Base-by-base conservation (phyloP, 2,797 vertebrate genomes). In the Hypotaenidia okinawae region DNA sequence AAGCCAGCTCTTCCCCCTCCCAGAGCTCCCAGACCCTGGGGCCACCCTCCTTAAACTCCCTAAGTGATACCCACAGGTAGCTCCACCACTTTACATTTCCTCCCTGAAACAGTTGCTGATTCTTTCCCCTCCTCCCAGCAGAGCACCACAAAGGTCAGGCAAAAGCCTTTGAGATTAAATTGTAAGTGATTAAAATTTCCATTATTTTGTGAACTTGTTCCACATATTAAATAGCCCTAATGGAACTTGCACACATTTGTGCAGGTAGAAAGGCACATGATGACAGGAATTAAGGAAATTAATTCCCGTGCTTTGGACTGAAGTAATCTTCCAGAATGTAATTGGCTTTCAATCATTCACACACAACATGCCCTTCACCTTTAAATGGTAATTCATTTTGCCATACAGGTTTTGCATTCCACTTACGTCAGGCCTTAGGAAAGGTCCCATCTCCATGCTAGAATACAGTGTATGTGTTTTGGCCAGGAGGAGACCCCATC, bases 171-270 rank as follows among this genome's bases (percentile, higher is more conserved):
- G 84, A 97, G 92, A 97, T 97, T 96, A 95, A 96, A 96, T 57
- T 94, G 52, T 80, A 84, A 96, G 90, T 95, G 95, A 96, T 97
- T 96, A 97, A 95, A 95, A 95, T 89, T 95, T 97, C 84, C 92
- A 95, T 96, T 97, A 96, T 96, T 96, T 96, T 91, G 84, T 85
- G 94, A 96, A 96, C 90, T 94, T 87, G 89, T 90, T 97, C 52
- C 91, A 94, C 84, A 87, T 95, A 96, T 90, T 92, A 95, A 94
- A 94, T 10, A 96, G 52, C 68, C 70, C 66, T 94, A 88, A 92
- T 95, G 89, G 91, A 94, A 84, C 92, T 39, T 93, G 77, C 81
- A 90, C 83, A 80, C 61, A 87, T 90, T 95, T 96, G 55, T 92
- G 91, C 93, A 96, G 96, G 91, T 96, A 96, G 68, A 90, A 92